Evolutionary conservation across 2,797 vertebrate species (phyloP).

Genomic region (Pelodytes ibericus): DNA sequence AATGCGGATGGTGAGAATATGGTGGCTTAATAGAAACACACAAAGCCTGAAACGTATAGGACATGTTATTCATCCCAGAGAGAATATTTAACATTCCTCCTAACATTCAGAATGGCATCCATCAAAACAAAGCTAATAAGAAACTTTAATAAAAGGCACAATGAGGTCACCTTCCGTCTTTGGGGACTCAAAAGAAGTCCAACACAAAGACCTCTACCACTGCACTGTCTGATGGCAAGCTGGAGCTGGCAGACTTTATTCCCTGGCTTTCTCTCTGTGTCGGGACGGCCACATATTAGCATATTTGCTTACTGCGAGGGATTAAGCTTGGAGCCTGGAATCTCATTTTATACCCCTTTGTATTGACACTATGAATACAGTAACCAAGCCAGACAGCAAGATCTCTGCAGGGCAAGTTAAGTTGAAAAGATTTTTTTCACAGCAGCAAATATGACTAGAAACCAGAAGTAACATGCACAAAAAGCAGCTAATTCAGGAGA

Average conservation of each 20-base stretch:
- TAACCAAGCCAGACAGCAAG: slow-evolving; percentile 20
- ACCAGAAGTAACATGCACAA: background rate
- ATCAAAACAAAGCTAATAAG: slow-evolving; percentile 11
- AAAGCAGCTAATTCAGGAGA: background rate
- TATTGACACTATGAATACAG: slow-evolving; percentile 47
- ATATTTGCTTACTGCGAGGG: slow-evolving; percentile 46
- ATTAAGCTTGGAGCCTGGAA: slow-evolving; percentile 45
- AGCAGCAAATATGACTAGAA: background rate
- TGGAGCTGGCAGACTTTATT: slow-evolving; percentile 33
- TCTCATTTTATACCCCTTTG: slow-evolving; percentile 46
- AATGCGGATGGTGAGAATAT: background rate
- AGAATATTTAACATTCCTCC: background rate
- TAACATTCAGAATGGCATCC: slow-evolving; percentile 4
- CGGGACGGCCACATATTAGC: slow-evolving; percentile 35
- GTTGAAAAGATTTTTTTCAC: slow-evolving; percentile 4
- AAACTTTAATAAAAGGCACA: slow-evolving; percentile 17
- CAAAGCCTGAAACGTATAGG: background rate
- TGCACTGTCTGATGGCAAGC: slow-evolving; percentile 22
- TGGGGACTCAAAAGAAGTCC: slow-evolving; percentile 22
- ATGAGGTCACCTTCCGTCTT: slow-evolving; percentile 25
- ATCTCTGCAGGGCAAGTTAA: slow-evolving; percentile 17
- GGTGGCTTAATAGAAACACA: background rate
- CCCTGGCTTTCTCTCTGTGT: slow-evolving; percentile 7
- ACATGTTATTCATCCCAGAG: background rate
- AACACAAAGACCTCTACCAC: slow-evolving; percentile 22